Base-by-base conservation (phyloP, 2,797 vertebrate genomes). In the Orestias chungarensis region DNA sequence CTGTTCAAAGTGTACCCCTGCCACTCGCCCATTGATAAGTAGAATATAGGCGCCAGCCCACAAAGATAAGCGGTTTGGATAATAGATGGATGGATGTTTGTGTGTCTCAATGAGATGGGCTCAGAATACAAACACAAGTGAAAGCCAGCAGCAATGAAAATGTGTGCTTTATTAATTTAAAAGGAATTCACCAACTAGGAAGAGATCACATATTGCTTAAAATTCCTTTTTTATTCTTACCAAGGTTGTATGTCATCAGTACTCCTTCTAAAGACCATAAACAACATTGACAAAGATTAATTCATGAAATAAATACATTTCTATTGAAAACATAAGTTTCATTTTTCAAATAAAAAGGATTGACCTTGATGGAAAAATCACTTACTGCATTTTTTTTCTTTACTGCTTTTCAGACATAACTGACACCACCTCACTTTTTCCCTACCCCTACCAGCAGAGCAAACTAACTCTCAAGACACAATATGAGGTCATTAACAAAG, bases 401-500 rank as follows among this genome's bases (percentile, higher is more conserved):
- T 9, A 4, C 12, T 27, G 14, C 4, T 27, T 52, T 50, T 42
- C 52, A 62, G 61, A 43, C 67, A 43, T 70, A 50, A 31, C 44
- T 50, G 31, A 31, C 64, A 62, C 35, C 11, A 27, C 38, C 74
- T 47, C 57, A 25, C 61, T 70, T 15, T 33, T 50, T 52, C 23
- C 52, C 31, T 72, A 46, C 33, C n/a, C 49, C 85, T 70, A 74
- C 67, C 59, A 78, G 71, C 66, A 65, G 75, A 59, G 50, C 61
- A 62, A 80, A 71, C 73, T 80, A 86, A 88, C 81, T 72, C 75
- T 15, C 27, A 25, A n/a, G 38, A 85, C 82, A 81, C 80, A 12
- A 52, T 62, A 73, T 71, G 35, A 66, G 73, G 80, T 80, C 81
- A 83, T 89, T 86, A 86, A 74, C 72, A 71, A 80, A 84, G 69